phyloP scores from a whole-genome alignment of 2,113 vertebrate genomes.

The Elephas maximus region DNA sequence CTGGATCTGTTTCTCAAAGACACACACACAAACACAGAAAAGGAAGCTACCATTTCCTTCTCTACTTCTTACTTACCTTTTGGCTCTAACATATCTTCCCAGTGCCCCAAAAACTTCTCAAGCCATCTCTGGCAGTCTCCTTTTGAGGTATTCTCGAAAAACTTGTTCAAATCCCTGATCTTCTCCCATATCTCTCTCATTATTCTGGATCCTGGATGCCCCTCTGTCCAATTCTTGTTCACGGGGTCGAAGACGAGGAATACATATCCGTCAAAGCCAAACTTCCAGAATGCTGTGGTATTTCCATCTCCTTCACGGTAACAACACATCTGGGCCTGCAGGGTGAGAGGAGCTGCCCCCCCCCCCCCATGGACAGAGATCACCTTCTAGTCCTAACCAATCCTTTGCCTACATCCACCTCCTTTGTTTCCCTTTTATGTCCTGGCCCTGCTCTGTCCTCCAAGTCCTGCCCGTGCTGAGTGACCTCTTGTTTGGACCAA shows the following conservation, averaged over 20 bases:
- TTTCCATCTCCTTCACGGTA: rapidly evolving
- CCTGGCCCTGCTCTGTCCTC: not conserved
- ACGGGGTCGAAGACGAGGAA: not conserved
- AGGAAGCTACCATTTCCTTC: not conserved
- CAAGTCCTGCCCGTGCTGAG: rapidly evolving
- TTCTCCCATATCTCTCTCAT: not conserved
- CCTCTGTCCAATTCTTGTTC: rapidly evolving
- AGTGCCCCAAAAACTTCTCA: rapidly evolving
- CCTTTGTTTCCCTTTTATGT: not conserved
- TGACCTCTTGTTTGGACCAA: not conserved
- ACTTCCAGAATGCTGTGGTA: rapidly evolving
- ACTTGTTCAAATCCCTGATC: rapidly evolving
- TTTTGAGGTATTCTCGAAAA: rapidly evolving
- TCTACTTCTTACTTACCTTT: not conserved
- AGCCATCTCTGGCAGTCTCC: rapidly evolving
- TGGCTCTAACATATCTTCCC: not conserved
- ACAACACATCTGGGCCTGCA: not conserved
- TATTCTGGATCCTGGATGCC: rapidly evolving
- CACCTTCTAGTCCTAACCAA: not conserved
- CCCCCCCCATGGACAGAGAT: not conserved
- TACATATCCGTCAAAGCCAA: rapidly evolving
- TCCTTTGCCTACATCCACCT: not conserved
- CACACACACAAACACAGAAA: not conserved
- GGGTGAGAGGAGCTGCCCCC: not conserved
- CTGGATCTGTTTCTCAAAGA: too few relatives aligned